Conservation (phyloP, 2,888 invertebrate species). For the Merodon equestris region DNA sequence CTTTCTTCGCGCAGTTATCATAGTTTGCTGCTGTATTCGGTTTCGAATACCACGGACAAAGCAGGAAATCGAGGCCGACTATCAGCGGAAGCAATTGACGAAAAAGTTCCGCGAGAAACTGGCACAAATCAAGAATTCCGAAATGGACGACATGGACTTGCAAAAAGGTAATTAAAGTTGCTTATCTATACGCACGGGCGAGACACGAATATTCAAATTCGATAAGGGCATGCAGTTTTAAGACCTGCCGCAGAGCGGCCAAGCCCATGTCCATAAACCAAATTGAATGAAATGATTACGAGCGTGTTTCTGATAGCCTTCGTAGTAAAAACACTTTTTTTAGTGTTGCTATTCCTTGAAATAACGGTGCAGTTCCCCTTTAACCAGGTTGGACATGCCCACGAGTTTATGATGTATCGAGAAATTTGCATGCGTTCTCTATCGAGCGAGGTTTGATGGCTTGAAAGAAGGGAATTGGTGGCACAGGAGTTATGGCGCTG, state of each 20-base stretch:
- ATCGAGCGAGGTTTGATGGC: no score
- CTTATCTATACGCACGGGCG: neutral
- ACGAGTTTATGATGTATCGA: no score
- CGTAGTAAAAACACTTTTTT: constrained; percentile 34
- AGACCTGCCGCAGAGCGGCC: constrained; percentile 8
- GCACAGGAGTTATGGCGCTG: neutral
- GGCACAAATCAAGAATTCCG: constrained; percentile 89
- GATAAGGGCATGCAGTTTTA: neutral
- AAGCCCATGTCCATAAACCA: constrained; percentile 7
- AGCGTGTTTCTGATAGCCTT: constrained; percentile 37
- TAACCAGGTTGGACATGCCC: no score
- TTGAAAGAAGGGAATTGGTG: no score
- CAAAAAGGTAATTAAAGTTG: constrained; percentile 76
- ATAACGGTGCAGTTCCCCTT: constrained; percentile 13
- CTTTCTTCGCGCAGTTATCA: constrained; percentile 82
- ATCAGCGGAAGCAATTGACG: constrained; percentile 89
- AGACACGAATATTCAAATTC: no score
- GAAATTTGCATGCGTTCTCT: no score
- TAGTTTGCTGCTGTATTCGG: constrained; percentile 93
- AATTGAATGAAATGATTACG: no score
- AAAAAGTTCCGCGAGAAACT: constrained; percentile 90
- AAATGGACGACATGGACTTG: constrained; percentile 85
- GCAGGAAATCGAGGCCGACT: constrained; percentile 96
- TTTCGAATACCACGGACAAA: constrained; percentile 96
- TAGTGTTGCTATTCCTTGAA: constrained; percentile 10